Base-by-base conservation (phyloP, 2,888 invertebrate genomes). In the Platypus cylindrus region DNA sequence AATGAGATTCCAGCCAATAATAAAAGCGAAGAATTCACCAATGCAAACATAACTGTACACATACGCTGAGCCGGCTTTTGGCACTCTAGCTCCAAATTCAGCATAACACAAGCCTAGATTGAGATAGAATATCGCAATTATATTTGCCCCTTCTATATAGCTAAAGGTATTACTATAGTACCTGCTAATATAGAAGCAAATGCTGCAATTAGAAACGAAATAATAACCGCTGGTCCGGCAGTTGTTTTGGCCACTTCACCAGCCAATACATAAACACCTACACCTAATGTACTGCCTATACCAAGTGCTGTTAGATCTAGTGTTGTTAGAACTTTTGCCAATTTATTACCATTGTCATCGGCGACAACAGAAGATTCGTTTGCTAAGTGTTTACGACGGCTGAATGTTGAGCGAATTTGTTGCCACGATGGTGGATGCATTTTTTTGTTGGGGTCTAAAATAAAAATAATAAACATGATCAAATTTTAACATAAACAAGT, bases 1-100 rank as follows among this genome's bases (percentile, higher is more conserved):
- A 46, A 91, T 84, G 32, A 93, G 73, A 60, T 91, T 91, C 93
- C 93, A 93, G 12, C 91, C 91, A 49, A 91, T 89, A 29, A 85
- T 67, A 59, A 91, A 91, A 0, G 90, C 91, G 36, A 85, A 74
- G 52, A 90, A 79, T 64, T 93, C 91, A 1, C 91, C 91, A 36
- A 91, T 79, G 32, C 87, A 84, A 12, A 91, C 90, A 58, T 91
- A 93, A 55, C 86, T 89, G 68, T 93, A 93, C 4, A 90, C 76
- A 52, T 93, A 93, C 0, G 91, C 93, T 0, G 89, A 90, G 3
- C 93, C 90, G 1, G 89, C 89, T 53, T 80, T 81, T 0, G 90
- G 90, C 1, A 89, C 87, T 38, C 86, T 66, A 0, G 86, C 83
- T 1, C 87, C 90, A 58, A 90, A 90, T 62, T 91, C 91, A 0